phyloP scores from a whole-genome alignment of 2,888 invertebrate genomes.

The Drosophila picticornis region DNA sequence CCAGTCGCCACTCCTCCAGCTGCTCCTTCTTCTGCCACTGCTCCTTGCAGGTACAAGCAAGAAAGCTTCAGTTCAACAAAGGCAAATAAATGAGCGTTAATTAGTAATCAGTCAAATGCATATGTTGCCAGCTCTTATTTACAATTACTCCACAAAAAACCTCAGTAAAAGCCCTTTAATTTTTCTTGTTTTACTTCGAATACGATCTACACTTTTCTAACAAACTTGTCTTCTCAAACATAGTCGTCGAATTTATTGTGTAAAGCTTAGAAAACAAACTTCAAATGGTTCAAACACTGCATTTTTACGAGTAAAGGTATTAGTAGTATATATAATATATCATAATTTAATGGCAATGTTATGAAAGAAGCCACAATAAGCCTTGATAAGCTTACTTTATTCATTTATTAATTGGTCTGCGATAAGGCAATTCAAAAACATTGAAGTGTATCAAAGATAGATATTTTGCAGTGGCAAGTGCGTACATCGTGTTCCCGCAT shows the following conservation, averaged over 20 bases:
- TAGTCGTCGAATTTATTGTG: background rate
- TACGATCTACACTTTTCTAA: background rate
- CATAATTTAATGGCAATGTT: background rate
- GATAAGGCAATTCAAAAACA: background rate
- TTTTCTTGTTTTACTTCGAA: too few species aligned
- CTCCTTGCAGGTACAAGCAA: background rate
- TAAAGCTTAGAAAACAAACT: background rate
- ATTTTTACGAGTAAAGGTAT: background rate
- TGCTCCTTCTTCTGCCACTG: background rate
- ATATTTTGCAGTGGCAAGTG: conserved; percentile 33
- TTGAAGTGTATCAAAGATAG: background rate
- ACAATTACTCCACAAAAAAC: conserved; percentile 5
- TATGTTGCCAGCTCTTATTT: conserved; percentile 49
- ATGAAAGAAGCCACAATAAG: background rate
- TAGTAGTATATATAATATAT: background rate
- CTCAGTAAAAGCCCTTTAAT: background rate
- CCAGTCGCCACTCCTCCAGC: background rate
- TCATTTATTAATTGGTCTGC: background rate
- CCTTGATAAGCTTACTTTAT: background rate
- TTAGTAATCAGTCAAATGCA: conserved; percentile 73
- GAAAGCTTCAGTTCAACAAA: conserved; percentile 48
- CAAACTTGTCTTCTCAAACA: too few species aligned
- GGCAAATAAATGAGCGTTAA: conserved; percentile 68
- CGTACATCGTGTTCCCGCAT: background rate
- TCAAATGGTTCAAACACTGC: background rate